phyloP scores from a whole-genome alignment of 1,140 invertebrate species.

The Spodoptera frugiperda region DNA sequence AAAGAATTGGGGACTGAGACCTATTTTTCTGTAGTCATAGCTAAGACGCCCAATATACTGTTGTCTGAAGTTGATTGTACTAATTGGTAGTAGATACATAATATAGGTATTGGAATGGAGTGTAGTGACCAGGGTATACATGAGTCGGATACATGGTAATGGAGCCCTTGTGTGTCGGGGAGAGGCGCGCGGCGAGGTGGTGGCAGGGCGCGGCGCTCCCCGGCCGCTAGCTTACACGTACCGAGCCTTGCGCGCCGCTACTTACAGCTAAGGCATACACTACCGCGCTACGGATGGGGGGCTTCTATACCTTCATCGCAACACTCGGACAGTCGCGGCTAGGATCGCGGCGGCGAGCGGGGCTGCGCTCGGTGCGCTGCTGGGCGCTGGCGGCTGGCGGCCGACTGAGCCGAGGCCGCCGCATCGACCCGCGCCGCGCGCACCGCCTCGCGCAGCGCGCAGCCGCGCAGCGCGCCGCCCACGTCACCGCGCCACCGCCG shows the following conservation, averaged over 20 bases:
- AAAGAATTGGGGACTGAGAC: too few relatives aligned
- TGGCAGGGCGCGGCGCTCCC: slow-evolving; percentile 53
- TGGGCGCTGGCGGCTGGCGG: slow-evolving; percentile 48
- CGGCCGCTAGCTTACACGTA: slow-evolving; percentile 69
- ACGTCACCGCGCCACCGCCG: slow-evolving; percentile 32
- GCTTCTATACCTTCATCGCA: slow-evolving; percentile 81
- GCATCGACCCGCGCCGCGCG: slow-evolving; percentile 40
- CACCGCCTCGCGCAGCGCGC: slow-evolving; percentile 36
- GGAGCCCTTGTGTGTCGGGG: slow-evolving; percentile 11
- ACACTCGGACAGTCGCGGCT: slow-evolving; percentile 61
- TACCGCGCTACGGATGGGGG: slow-evolving; percentile 74
- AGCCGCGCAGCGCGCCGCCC: slow-evolving; percentile 38
- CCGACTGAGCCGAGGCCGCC: slow-evolving; percentile 38
- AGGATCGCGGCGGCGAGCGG: slow-evolving; percentile 40
- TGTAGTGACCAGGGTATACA: slow-evolving; percentile 7
- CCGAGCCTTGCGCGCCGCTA: slow-evolving; percentile 65
- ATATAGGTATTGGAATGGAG: neutral
- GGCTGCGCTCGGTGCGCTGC: slow-evolving; percentile 59
- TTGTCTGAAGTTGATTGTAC: neutral
- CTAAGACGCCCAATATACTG: too few relatives aligned
- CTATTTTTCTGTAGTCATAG: too few relatives aligned
- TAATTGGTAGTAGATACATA: neutral
- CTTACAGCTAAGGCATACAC: slow-evolving; percentile 75
- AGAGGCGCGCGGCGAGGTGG: slow-evolving; percentile 43
- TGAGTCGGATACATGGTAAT: slow-evolving; percentile 28